Evolutionary conservation across 2,888 invertebrate genomes (phyloP).

Genomic region (Tenthredo livida): DNA sequence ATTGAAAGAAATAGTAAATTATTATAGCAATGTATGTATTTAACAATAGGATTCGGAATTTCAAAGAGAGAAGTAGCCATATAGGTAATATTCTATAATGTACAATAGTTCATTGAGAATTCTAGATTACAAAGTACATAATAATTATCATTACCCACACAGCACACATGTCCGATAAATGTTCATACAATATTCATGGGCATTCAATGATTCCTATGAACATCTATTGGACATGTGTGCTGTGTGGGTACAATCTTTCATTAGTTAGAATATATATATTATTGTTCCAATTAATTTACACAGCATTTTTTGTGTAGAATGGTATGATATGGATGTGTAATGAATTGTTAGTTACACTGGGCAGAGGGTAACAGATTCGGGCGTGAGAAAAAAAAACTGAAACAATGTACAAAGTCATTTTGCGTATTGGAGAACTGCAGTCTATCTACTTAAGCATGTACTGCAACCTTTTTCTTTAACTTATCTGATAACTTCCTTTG

Average conservation of each 20-base stretch:
- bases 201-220: too few relatives aligned
- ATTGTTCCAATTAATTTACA: constrained; percentile 14
- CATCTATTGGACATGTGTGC: too few relatives aligned
- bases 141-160: too few relatives aligned
- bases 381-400: neutral
- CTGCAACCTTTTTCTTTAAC: constrained; percentile 56
- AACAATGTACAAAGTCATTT: neutral
- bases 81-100: neutral
- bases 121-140: constrained; percentile 15
- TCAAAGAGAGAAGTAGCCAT: neutral
- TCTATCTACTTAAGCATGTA: constrained; percentile 41
- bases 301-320: constrained; percentile 47
- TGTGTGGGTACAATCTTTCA: constrained; percentile 3
- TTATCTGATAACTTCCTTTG: constrained; percentile 73
- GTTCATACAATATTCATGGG: too few relatives aligned
- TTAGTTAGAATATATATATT: constrained; percentile 9
- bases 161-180: too few relatives aligned
- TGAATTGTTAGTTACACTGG: constrained; percentile 45
- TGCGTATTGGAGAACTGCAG: neutral
- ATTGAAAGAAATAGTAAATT: neutral
- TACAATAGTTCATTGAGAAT: neutral
- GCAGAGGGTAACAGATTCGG: neutral
- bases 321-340: constrained; percentile 45
- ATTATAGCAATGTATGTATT: constrained; percentile 24
- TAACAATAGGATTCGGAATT: neutral